Base-by-base conservation (phyloP, 2,888 invertebrate genomes). In the Ephialtes manifestator region DNA sequence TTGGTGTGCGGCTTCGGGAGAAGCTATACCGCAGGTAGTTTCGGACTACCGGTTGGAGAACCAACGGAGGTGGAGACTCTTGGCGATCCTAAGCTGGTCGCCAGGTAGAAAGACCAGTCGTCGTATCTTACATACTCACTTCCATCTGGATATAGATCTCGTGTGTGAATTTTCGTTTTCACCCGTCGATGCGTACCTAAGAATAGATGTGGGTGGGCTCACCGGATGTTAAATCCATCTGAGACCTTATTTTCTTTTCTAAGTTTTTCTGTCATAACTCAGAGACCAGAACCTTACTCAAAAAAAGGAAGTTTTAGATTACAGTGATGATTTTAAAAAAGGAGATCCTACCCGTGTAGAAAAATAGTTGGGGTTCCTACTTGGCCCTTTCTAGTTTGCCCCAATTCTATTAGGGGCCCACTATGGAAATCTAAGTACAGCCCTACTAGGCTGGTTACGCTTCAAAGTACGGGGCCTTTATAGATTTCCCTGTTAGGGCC, bases 41-140 rank as follows among this genome's bases (percentile, higher is more conserved):
- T 79, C 70, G 70, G 75, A 75, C 83, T 75, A 75, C 83, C 83
- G 77, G 83, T 75, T 83, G 79, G 68, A 10, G 68, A 79, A 75
- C 35, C 63, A 70, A 75, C 28, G 13, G 53, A 31, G 46, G n/a
- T 18, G 63, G 35, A 28, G n/a, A 15, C 48, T n/a, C 15, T 10
- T 39, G 63, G 35, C 39, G 75, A 39, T 51, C 71, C 35, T 55
- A 78, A 72, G 77, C 39, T 65, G 65, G 77, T 58, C 43, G 35
- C 70, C 79, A 75, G 80, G 83, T 79, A 83, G 83, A 39, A 60
- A 76, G 81, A 53, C 71, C 76, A 28, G 70, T 70, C 60, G 60
- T 76, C 68, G 68, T 76, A 70, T n/a, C 67, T 15, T 58, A 71
- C 35, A 48, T 58, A 53, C 81, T 63, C 75, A 75, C 75, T 71